Base-by-base conservation (phyloP, 2,113 vertebrate species). In the Camarhynchus parvulus region DNA sequence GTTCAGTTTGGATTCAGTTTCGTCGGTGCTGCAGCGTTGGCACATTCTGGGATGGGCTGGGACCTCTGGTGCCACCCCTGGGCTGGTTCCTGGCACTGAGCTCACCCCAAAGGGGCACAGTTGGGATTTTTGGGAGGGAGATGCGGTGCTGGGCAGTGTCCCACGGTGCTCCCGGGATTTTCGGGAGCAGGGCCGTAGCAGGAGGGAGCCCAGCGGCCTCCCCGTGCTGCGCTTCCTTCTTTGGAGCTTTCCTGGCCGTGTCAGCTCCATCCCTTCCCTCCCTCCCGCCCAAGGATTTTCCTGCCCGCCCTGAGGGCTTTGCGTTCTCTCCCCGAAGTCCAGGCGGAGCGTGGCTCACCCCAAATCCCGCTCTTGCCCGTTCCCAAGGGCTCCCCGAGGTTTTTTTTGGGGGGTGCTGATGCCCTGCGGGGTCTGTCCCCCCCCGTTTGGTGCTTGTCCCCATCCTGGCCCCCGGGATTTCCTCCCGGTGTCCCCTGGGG, bases 171-270 rank as follows among this genome's bases (percentile, higher is more conserved):
- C 64, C 59, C 3, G 13, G 41, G 37, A 19, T 61, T 59, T 46
- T 18, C 33, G 0, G 2, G 50, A 52, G 85, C 16, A 0, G 70
- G 85, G 42, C 33, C 1, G 5, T 23, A 59, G 56, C 13, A 0
- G 82, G 83, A 64, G 10, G 52, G 78, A 89, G 67, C 58, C 83
- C 87, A 19, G 87, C 83, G 27, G 53, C 56, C 76, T 73, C 19
- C 28, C 20, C 16, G 35, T 1, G 74, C 84, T 92, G 84, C 1
- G 4, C 78, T 97, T 96, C 96, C 96, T 96, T 97, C 92, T 97
- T 97, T 97, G 96, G 96, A 97, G 89, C 49, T 91, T 87, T 96
- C 91, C 87, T 49, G 46, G 73, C 41, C 46, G 39, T 50, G 77
- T 49, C 94, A 61, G 70, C 42, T 55, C 17, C 47, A 61, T 24